These are phyloP conservation scores for Melanostigma gelatinosum DNA, from an alignment of 2,113 vertebrate genomes.

Conservation along the genomic window DNA sequence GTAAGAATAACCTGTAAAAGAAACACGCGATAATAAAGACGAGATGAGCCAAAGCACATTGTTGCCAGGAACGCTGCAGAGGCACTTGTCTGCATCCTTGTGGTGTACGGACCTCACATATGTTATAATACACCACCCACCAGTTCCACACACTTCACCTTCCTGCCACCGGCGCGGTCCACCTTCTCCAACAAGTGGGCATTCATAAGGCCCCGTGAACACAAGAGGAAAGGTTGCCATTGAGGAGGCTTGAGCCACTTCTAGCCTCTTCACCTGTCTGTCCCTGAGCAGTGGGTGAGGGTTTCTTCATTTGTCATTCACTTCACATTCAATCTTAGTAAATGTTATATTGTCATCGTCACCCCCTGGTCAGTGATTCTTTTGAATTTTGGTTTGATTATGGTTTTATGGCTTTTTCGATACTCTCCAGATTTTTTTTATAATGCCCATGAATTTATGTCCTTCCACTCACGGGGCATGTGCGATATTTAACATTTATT, in stretches of 20 bases:
- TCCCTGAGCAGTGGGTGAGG: neutral
- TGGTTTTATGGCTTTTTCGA: too few species aligned
- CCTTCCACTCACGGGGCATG: too few species aligned
- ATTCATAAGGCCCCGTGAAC: neutral
- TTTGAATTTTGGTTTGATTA: too few species aligned
- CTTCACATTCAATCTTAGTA: neutral
- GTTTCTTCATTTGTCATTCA: neutral
- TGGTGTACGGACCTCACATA: neutral
- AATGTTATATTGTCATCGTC: too few species aligned
- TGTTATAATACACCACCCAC: neutral
- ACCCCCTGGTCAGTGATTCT: too few species aligned
- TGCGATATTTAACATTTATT: too few species aligned
- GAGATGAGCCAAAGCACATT: neutral
- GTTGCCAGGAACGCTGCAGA: neutral
- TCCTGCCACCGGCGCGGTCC: too few species aligned
- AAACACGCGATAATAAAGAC: neutral
- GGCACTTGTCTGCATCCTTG: neutral
- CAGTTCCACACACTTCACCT: neutral
- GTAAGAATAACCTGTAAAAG: conserved; percentile 4
- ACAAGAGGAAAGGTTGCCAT: neutral
- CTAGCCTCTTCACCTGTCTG: neutral
- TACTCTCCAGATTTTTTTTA: too few species aligned
- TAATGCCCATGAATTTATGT: too few species aligned
- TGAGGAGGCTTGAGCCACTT: neutral
- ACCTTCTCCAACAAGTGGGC: neutral